Evolutionary conservation across 1,140 invertebrate species (phyloP), one percentile per base, ranked within the genome.

Genomic region (Trissolcus basalis): DNA sequence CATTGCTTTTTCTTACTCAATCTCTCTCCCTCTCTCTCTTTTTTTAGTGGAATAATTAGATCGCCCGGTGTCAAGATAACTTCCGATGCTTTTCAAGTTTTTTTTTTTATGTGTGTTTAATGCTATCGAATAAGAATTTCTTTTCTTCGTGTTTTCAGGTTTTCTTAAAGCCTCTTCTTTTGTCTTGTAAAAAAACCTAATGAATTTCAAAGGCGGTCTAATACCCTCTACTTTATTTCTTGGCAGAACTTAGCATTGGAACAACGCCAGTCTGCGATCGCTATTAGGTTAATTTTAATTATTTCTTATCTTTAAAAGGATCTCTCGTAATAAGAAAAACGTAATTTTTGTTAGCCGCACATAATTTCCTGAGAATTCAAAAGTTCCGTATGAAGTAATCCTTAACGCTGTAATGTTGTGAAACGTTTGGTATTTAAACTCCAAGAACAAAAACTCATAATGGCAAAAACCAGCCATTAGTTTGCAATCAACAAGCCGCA

Each of bases 241-340:
- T 68, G 54, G 64, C 64, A 68, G 41, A 59, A 48, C 54, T 68
- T 44, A 14, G 45, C 14, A 27, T 59, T 68, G 64, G 64, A 68
- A 59, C 51, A 44, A 68, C 32, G 64, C 64, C 64, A 68, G 41
- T 19, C 16, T 35, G 12, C 11, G 48, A 68, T 58, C 36, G 39
- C 50, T 53, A 59, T 68, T 32, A 39, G 51, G 64, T 68, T 68
- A 68, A 68, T 68, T 68, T 68, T 68, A 68, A 68, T 68, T 68
- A 68, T 59, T 53, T 5, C 9, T 9, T n/a, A 39, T 39, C 36
- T 3, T 39, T 27, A 27, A 27, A 27, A 27, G 19, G 6, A 27
- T 27, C 19, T 27, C 19, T 1, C 19, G 19, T n/a, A n/a, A 27
- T 27, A 27, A 27, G n/a, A 27, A 27, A 27, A 6, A 1, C 2